Evolutionary conservation across 2,888 invertebrate genomes (phyloP).

Genomic region (Lasioglossum vierecki): DNA sequence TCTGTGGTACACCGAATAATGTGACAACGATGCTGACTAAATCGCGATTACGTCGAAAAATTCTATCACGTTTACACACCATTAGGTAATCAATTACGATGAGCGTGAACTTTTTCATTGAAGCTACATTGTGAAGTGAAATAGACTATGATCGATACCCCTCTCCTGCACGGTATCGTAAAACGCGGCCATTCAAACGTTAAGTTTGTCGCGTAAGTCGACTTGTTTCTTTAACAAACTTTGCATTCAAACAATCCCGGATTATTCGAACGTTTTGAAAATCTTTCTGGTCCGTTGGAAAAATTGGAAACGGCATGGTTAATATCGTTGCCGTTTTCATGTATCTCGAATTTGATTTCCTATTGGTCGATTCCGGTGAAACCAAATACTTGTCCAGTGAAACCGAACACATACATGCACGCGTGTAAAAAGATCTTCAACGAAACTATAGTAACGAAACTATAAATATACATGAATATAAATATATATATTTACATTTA

Average conservation of each 20-base stretch:
- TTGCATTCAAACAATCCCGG: not conserved
- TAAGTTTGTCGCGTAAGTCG: not conserved
- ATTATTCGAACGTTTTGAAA: slow-evolving; percentile 1
- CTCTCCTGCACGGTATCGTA: not conserved
- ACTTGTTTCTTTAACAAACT: not conserved
- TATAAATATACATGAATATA: no score
- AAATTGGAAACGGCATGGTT: not conserved
- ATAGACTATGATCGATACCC: slow-evolving; percentile 39
- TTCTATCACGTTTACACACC: slow-evolving; percentile 32
- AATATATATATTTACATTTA: not conserved
- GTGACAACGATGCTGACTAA: not conserved
- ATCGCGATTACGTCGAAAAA: not conserved
- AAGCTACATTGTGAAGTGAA: slow-evolving; percentile 39
- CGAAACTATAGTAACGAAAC: not conserved
- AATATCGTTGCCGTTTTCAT: not conserved
- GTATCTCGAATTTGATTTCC: not conserved
- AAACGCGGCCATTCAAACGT: not conserved
- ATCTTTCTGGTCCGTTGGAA: not conserved
- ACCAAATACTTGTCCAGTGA: not conserved
- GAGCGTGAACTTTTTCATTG: slow-evolving; percentile 32
- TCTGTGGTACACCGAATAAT: not conserved
- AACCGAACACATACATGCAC: not conserved
- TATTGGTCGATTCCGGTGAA: slow-evolving; percentile 33
- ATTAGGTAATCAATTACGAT: slow-evolving; percentile 22
- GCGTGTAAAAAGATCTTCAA: not conserved